Evolutionary conservation across 2,797 vertebrate species (phyloP).

Genomic region (Nannoperca australis): DNA sequence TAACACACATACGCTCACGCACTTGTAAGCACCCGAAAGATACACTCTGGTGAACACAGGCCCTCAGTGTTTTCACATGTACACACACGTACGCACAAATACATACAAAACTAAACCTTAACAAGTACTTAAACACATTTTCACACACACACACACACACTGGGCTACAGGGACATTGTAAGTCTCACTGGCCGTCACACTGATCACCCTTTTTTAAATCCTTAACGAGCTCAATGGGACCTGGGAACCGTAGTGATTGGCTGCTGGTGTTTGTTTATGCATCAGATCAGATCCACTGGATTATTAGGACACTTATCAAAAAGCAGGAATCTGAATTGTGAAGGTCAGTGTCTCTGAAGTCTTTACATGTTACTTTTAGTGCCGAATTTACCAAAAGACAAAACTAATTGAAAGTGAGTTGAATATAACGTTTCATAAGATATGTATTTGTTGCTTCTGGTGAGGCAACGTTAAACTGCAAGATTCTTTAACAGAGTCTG

Average conservation of each 20-base stretch:
- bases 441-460: neutral
- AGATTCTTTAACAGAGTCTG: neutral
- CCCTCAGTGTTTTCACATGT: neutral
- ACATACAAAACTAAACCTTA: neutral
- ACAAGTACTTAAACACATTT: neutral
- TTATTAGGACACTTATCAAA: too few relatives aligned
- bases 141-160: neutral
- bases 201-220: conserved; percentile 6
- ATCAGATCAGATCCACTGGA: too few relatives aligned
- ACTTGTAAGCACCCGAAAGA: conserved; percentile 20
- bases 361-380: neutral
- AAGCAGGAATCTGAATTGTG: too few relatives aligned
- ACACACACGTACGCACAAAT: neutral
- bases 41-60: conserved; percentile 12
- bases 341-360: neutral
- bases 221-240: neutral
- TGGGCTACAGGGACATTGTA: neutral
- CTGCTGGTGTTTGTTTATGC: neutral
- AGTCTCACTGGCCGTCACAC: neutral
- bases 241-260: neutral
- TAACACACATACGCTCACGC: conserved; percentile 21
- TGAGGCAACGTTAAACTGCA: neutral
- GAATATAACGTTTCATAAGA: neutral
- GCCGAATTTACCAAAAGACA: neutral
- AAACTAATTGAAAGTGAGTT: neutral